A percentile compares a stretch with the other conserved stretches of the same genome.
These are phyloP conservation scores for Eulemur rubriventer DNA, from an alignment of 2,797 vertebrate genomes.

Conservation along the genomic window DNA sequence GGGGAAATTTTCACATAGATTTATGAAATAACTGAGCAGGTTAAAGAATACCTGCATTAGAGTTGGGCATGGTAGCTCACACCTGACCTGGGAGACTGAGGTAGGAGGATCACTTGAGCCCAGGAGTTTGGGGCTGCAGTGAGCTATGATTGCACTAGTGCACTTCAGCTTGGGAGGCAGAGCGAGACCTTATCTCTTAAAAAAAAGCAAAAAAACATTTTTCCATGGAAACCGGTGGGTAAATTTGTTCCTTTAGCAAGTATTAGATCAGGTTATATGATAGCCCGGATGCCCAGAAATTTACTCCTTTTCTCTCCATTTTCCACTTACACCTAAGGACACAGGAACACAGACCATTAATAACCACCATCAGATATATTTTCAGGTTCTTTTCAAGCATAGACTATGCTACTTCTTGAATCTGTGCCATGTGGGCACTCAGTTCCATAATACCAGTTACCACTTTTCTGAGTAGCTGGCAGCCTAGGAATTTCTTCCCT, in stretches of 20 bases:
- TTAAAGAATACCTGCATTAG: background rate
- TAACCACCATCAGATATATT: background rate
- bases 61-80: too few relatives aligned
- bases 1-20: background rate
- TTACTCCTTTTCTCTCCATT: background rate
- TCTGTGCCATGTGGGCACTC: background rate
- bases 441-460: background rate
- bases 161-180: too few relatives aligned
- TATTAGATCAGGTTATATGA: background rate
- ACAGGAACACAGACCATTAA: background rate
- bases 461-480: background rate
- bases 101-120: too few relatives aligned
- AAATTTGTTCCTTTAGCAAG: too few relatives aligned
- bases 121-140: too few relatives aligned
- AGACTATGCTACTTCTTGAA: background rate
- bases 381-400: background rate
- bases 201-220: background rate
- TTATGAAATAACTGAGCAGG: background rate
- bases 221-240: background rate
- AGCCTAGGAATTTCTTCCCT: background rate
- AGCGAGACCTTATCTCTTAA: too few relatives aligned
- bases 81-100: too few relatives aligned
- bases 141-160: too few relatives aligned
- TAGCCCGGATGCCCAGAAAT: background rate
- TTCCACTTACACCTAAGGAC: background rate